These are phyloP conservation scores for Neelides sp. DNA, from an alignment of 1,140 invertebrate genomes.

Conservation along the genomic window DNA sequence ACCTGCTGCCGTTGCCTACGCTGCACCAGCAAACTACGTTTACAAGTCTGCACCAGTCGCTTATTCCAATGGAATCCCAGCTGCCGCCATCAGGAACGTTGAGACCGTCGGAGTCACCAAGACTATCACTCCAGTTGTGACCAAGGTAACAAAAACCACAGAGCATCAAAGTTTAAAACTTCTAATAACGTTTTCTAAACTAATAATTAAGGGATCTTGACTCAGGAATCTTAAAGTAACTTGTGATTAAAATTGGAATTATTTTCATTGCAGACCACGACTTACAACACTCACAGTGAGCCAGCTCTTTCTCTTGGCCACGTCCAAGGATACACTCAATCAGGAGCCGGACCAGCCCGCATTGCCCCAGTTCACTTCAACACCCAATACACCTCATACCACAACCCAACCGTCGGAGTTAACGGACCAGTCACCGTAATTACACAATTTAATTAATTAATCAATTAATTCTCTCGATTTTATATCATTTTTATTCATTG, in stretches of 20 bases:
- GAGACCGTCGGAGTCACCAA: conserved; percentile 30
- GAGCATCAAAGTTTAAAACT: too few species aligned
- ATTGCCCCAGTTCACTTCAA: conserved; percentile 27
- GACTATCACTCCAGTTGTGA: conserved; percentile 30
- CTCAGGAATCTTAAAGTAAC: too few species aligned
- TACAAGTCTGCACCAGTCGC: conserved; percentile 3
- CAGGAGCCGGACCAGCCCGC: conserved; percentile 16
- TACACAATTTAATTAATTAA: too few species aligned
- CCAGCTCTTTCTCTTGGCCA: conserved; percentile 27
- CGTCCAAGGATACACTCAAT: conserved; percentile 29
- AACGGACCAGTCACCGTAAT: conserved; percentile 28
- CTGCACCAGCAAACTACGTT: neutral
- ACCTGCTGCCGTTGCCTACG: conserved; percentile 1
- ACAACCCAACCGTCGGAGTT: conserved; percentile 25
- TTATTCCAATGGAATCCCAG: conserved; percentile 23
- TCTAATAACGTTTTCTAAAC: too few species aligned
- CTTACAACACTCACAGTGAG: conserved; percentile 24
- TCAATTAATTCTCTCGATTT: too few species aligned
- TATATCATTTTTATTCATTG: too few species aligned
- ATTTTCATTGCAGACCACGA: too few species aligned
- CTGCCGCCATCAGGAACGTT: conserved; percentile 30
- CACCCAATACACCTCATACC: conserved; percentile 25
- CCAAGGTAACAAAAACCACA: too few species aligned
- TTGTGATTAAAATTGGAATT: too few species aligned
- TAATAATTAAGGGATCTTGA: too few species aligned